Percentiles rank a stretch among this genome's conserved stretches.
phyloP scores from a whole-genome alignment of 2,113 vertebrate genomes.

The Pavo muticus region DNA sequence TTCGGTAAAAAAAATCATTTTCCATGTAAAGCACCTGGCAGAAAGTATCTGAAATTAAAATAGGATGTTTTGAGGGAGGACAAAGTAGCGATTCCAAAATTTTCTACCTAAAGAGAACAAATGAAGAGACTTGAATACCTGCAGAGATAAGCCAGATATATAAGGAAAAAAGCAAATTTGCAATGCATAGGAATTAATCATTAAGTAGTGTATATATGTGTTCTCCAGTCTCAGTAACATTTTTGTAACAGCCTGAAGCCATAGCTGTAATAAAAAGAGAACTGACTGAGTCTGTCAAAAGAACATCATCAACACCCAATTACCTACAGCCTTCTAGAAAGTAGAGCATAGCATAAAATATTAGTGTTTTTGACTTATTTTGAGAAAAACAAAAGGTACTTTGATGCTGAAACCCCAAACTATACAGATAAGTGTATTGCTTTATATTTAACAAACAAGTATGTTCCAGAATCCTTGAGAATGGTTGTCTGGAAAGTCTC shows the following conservation, averaged over 20 bases:
- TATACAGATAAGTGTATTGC: background rate
- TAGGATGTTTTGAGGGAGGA: background rate
- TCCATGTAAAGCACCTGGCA: background rate
- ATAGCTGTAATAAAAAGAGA: background rate
- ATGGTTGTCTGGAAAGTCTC: background rate
- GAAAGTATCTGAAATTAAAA: background rate
- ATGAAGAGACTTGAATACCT: background rate
- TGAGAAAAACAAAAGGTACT: background rate
- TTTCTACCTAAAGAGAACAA: background rate
- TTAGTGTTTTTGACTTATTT: background rate
- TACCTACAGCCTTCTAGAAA: background rate
- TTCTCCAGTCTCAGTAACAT: background rate
- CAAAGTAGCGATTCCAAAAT: background rate
- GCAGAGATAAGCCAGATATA: background rate
- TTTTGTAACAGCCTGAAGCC: background rate
- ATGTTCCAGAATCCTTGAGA: background rate
- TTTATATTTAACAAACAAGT: background rate
- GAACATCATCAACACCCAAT: background rate
- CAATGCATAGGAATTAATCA: background rate
- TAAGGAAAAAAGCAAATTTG: background rate
- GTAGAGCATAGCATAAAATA: background rate
- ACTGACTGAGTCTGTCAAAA: background rate
- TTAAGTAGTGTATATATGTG: background rate
- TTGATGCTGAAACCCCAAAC: background rate
- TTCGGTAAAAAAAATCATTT: background rate